Base-by-base conservation (phyloP, 2,888 invertebrate genomes). In the Ellobium chinense region DNA sequence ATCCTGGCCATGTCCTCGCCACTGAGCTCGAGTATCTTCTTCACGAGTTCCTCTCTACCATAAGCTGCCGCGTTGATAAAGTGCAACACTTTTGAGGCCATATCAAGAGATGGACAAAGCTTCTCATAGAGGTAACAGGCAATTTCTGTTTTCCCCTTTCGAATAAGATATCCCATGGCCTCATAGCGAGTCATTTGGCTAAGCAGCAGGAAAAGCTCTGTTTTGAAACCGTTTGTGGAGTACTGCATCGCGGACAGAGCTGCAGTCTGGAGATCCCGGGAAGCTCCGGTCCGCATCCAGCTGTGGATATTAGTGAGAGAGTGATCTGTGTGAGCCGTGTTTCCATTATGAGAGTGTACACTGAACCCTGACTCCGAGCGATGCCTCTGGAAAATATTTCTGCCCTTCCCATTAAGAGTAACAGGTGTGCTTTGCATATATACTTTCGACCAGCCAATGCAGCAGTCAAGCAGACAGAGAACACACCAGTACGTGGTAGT, bases 391-490 rank as follows among this genome's bases (percentile, higher is more conserved):
- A 69, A 78, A n/a, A 83, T 80, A 63, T 80, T 78, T 31, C 80
- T 65, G 18, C 76, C 73, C 29, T 65, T 56, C 7, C 65, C 69
- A 54, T 73, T 73, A 7, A 65, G 60, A 18, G 36, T 1, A 18
- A 58, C 29, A 27, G 18, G 31, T 27, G 27, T 24, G 12, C 58
- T 58, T 21, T 54, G 62, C 29, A 77, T 80, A 34, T 76, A 84
- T 9, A 72, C 39, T 65, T 85, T 84, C 14, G 85, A 85, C 86
- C 86, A 86, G n/a, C 86, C 86, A 34, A 86, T 84, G 24, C 83
- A 78, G 34, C 60, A 54, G 76, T 85, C 81, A 31, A 84, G 62
- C 18, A 85, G 73, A 54, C 86, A 86, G 21, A 83, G 79, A 14
- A 82, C 58, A 70, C 86, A 86, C n/a, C 74, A 36, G 58, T 75